Percentiles rank a stretch among this genome's conserved stretches.
Evolutionary conservation across 2,113 vertebrate species (phyloP).

Genomic region (Serinus canaria): DNA sequence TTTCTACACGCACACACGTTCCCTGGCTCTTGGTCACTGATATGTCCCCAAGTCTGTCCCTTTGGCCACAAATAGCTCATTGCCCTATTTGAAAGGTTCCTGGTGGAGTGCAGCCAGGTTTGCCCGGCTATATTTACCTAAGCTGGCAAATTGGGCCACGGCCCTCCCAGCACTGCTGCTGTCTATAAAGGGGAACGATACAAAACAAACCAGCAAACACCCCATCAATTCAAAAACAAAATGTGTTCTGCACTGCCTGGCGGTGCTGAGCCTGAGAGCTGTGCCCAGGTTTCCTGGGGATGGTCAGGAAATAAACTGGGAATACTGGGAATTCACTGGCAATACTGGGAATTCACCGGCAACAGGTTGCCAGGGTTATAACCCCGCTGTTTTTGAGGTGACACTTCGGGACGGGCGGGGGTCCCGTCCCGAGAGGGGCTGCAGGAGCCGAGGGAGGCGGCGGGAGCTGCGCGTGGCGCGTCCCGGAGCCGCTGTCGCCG

Average conservation of each 20-base stretch:
- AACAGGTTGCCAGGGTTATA: rapidly evolving
- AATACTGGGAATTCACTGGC: too few species aligned
- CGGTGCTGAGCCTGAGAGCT: rapidly evolving
- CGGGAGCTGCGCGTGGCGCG: rapidly evolving
- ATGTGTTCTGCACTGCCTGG: background rate
- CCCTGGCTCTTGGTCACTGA: slow-evolving; percentile 39
- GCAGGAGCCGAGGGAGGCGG: background rate
- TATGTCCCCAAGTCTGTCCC: background rate
- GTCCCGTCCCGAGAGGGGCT: background rate
- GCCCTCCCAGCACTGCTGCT: background rate
- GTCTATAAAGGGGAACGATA: background rate
- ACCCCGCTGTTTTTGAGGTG: rapidly evolving
- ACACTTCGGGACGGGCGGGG: rapidly evolving
- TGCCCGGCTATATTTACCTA: slow-evolving; percentile 33
- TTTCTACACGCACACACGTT: background rate
- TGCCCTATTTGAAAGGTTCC: slow-evolving; percentile 51
- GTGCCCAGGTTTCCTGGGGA: rapidly evolving
- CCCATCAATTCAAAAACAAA: background rate
- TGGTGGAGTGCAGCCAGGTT: background rate
- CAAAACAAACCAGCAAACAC: background rate
- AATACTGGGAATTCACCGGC: background rate
- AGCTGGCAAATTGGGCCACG: background rate
- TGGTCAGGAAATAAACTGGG: background rate
- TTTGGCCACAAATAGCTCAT: slow-evolving; percentile 48
- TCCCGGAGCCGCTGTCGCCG: background rate